Evolutionary conservation across 2,113 vertebrate genomes (phyloP), one percentile per base, ranked within the genome.

Genomic region (Halcyon malimbica): DNA sequence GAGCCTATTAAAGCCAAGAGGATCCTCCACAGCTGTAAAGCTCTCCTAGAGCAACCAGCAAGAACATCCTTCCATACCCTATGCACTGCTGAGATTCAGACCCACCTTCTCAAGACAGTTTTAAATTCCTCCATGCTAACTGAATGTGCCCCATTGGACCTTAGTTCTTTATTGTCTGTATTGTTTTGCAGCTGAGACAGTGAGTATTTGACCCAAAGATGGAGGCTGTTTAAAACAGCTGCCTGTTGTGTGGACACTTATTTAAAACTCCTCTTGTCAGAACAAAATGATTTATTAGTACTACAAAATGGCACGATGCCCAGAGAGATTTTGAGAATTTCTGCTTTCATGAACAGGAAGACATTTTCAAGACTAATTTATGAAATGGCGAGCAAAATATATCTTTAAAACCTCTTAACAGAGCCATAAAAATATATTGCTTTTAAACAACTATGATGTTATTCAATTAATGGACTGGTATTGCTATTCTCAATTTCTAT

Each of bases 211-310:
- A 94, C 94, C 73, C 39, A 68, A 86, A 83, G 90, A 89, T 35
- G 79, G 39, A 73, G 90, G 67, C 73, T 14, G 57, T 70, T 94
- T 90, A 39, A 71, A 68, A 84, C 62, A 94, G 73, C 83, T 91
- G 77, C 90, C 68, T 78, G 68, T 91, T n/a, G 62, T 84, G 73
- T 3, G 2, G 92, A 76, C 86, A 65, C 84, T 91, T 79, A 92
- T 89, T 91, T 76, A 87, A 95, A 95, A 89, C 60, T 86, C 51
- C 73, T 89, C 77, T 74, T 20, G 11, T 79, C 89, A 92, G 80
- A 95, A 82, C 83, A 93, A 81, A 94, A 92, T 82, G 86, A 96
- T 91, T 63, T 89, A 84, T 92, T 91, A 92, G 86, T 14, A 28
- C 44, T 70, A 82, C 48, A 89, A 88, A 96, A 87, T 94, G 96